phyloP scores from a whole-genome alignment of 2,797 vertebrate species.

The Pachyuromys duprasi region DNA sequence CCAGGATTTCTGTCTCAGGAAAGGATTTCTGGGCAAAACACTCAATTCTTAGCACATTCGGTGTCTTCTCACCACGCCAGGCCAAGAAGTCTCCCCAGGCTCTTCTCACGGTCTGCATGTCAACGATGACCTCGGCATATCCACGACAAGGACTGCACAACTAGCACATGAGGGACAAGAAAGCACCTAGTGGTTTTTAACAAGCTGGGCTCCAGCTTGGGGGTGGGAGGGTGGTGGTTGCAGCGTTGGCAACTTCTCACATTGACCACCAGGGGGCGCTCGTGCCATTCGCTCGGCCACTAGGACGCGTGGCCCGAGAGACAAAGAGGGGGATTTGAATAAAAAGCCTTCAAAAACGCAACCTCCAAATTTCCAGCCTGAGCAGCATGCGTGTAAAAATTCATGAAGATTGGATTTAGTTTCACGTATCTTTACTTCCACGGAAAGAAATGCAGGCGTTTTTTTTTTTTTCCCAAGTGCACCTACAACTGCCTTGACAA shows the following conservation, averaged over 20 bases:
- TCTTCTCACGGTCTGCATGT: slow-evolving; percentile 18
- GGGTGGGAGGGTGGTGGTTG: neutral
- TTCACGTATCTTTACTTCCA: slow-evolving; percentile 74
- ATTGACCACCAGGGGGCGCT: slow-evolving; percentile 56
- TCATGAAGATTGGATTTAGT: slow-evolving; percentile 74
- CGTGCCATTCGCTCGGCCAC: slow-evolving; percentile 40
- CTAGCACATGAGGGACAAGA: neutral
- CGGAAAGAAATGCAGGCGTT: slow-evolving; percentile 68
- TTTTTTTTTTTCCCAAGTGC: slow-evolving; percentile 53
- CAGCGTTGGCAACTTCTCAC: neutral
- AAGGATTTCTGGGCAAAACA: slow-evolving; percentile 2
- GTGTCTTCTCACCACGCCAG: neutral
- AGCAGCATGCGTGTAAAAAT: slow-evolving; percentile 77
- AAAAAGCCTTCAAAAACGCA: slow-evolving; percentile 69
- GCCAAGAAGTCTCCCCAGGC: neutral
- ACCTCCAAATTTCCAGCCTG: slow-evolving; percentile 52
- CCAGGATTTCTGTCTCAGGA: slow-evolving; percentile 4
- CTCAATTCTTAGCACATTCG: neutral
- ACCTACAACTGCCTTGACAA: slow-evolving; percentile 64
- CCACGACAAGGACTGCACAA: neutral
- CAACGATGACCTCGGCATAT: neutral
- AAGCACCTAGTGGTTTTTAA: slow-evolving; percentile 49
- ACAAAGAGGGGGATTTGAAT: slow-evolving; percentile 76
- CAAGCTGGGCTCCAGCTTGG: neutral
- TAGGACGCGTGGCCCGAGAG: neutral